These are phyloP conservation scores for Melipona quadrifasciata DNA, from an alignment of 1,140 invertebrate genomes.

Conservation along the genomic window DNA sequence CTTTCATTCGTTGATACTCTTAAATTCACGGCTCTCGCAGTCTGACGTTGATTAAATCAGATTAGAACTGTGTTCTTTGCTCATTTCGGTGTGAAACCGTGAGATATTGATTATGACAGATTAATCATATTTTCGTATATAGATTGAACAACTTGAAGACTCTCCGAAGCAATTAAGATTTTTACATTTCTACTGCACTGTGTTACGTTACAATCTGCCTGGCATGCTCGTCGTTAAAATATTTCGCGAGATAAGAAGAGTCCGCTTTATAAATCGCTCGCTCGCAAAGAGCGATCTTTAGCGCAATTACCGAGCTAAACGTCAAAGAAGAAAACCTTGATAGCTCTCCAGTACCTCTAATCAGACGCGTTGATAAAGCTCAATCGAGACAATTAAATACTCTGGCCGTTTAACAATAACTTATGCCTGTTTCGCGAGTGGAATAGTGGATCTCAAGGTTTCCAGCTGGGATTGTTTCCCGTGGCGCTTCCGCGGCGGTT, in stretches of 20 bases:
- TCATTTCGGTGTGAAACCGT: neutral
- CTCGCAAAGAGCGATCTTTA: neutral
- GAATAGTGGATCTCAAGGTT: neutral
- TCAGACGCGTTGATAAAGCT: neutral
- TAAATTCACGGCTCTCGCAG: neutral
- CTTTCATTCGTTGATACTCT: neutral
- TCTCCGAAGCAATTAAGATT: too few relatives aligned
- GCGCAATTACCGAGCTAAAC: neutral
- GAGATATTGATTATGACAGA: neutral
- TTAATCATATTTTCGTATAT: neutral
- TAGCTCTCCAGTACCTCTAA: neutral
- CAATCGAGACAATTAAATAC: neutral
- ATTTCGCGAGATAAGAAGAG: too few relatives aligned
- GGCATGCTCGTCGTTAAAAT: too few relatives aligned
- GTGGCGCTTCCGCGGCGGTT: conserved; percentile 30
- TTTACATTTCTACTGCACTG: too few relatives aligned
- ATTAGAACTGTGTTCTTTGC: neutral
- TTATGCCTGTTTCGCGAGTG: neutral
- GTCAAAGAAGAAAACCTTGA: neutral
- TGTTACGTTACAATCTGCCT: too few relatives aligned
- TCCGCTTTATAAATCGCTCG: neutral
- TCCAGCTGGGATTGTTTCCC: conserved; percentile 43
- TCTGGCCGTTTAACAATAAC: neutral
- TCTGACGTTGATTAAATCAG: neutral
- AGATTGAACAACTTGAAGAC: too few relatives aligned